Percentiles rank a stretch among this genome's conserved stretches.
phyloP scores from a whole-genome alignment of 2,113 vertebrate species.

The Coryphaenoides rupestris region DNA sequence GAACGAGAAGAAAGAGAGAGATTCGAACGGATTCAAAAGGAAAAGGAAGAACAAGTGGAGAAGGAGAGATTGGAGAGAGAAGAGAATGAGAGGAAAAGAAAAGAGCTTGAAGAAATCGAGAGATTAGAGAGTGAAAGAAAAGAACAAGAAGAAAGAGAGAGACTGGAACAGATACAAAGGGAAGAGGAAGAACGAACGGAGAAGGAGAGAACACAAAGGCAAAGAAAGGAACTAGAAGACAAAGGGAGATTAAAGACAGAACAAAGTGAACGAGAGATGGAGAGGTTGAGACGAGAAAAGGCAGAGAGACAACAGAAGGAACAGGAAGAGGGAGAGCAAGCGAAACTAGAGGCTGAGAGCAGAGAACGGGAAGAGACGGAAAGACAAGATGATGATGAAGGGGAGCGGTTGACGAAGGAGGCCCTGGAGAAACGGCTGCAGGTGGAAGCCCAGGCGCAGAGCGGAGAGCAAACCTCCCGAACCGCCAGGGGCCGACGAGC shows the following conservation, averaged over 20 bases:
- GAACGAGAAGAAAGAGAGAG: conserved; percentile 6
- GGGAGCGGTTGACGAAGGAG: conserved; percentile 16
- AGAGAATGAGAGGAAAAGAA: neutral
- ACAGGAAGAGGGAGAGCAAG: neutral
- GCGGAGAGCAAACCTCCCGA: conserved; percentile 3
- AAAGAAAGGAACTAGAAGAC: conserved; percentile 10
- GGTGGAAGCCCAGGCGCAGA: neutral
- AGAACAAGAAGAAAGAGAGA: neutral
- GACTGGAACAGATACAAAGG: neutral
- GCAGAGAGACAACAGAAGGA: conserved; percentile 12
- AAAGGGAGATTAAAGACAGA: conserved; percentile 2
- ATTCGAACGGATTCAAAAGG: conserved; percentile 1
- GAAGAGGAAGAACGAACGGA: conserved; percentile 5
- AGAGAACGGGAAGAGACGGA: conserved; percentile 6
- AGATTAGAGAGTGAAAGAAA: conserved; percentile 14
- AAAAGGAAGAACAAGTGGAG: neutral
- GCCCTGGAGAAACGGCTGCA: conserved; percentile 25
- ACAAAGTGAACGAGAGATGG: conserved; percentile 4
- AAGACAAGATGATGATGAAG: conserved; percentile 1
- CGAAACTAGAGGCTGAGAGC: neutral
- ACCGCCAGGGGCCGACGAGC: conserved; percentile 34
- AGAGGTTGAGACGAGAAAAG: conserved; percentile 3
- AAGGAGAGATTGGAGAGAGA: neutral
- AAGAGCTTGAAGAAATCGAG: conserved; percentile 9
- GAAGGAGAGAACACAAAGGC: conserved; percentile 6